Base-by-base conservation (phyloP, 2,888 invertebrate genomes). In the Gasteruption jaculator region DNA sequence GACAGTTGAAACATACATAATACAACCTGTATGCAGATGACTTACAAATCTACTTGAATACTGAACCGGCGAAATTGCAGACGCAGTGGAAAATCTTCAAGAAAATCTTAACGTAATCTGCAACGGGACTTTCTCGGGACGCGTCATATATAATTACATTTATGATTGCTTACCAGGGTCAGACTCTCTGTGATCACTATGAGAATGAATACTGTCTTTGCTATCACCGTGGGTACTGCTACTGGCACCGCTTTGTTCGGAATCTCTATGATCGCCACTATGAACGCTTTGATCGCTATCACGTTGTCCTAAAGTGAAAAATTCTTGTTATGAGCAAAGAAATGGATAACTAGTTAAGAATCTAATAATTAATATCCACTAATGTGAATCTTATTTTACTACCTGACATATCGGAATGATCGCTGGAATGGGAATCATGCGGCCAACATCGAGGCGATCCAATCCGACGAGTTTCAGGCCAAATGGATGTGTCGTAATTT, bases 351-450 rank as follows among this genome's bases (percentile, higher is more conserved):
- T 19, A 18, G 22, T 38, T 31, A 15, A 19, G 18, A 36, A 19
- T 38, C 36, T 22, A 22, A 20, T 22, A 22, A 22, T 11, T 24
- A 19, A 14, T 35, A 16, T 10, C 11, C n/a, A n/a, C n/a, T n/a
- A n/a, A n/a, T 26, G 38, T 7, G 30, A 15, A 32, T 18, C 21
- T 19, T 11, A 22, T 20, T 12, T 38, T 32, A 39, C 40, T 41
- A 60, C 62, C 63, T 3, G 70, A 68, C 34, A 65, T 65, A 41
- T 68, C 70, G 5, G 69, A 67, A 48, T 68, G 66, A 45, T 70
- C 69, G 41, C 63, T 65, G 1, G 67, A 65, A 19, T 63, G 63
- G 15, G 57, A 62, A 43, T 67, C 64, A 12, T 64, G 59, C 0
- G 69, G 68, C 69, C 66, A 70, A 38, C 65, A 64, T 27, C 60